phyloP scores from a whole-genome alignment of 2,888 invertebrate species.

The Phrixothrix hirtus region DNA sequence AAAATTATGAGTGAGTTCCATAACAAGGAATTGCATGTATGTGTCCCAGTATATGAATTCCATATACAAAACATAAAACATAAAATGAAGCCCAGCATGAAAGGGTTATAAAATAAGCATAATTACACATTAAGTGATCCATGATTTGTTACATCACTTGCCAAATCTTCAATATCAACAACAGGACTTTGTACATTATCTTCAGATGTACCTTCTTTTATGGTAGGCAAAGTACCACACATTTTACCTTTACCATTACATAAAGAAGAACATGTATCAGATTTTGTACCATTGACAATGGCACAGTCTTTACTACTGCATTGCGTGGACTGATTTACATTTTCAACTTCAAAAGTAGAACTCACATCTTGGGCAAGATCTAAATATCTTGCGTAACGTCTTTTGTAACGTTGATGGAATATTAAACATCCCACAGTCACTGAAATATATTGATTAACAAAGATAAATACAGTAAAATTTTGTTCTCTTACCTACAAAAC shows the following conservation, averaged over 20 bases:
- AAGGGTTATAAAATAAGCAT: no score
- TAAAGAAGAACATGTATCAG: background rate
- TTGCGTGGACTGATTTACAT: constrained; percentile 15
- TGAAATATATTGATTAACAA: constrained; percentile 42
- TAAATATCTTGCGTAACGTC: constrained; percentile 69
- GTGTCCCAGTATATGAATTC: no score
- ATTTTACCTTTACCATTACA: constrained; percentile 5
- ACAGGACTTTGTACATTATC: constrained; percentile 49
- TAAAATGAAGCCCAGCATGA: no score
- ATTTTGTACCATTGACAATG: background rate
- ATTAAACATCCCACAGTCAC: constrained; percentile 82
- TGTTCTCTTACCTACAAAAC: constrained; percentile 80
- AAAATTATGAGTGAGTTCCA: no score
- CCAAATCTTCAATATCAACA: constrained; percentile 69
- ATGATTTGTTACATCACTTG: no score
- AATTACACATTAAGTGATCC: no score
- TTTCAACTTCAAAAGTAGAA: constrained; percentile 43
- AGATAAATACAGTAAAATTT: no score
- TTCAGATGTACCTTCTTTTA: constrained; percentile 58
- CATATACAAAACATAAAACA: no score
- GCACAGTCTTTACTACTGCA: constrained; percentile 12
- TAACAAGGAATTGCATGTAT: no score
- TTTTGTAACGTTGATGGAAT: constrained; percentile 78
- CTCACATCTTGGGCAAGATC: constrained; percentile 64
- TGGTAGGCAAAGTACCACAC: constrained; percentile 49